Evolutionary conservation across 2,113 vertebrate species (phyloP), one percentile per base, ranked within the genome.

Genomic region (Taxidea taxus): DNA sequence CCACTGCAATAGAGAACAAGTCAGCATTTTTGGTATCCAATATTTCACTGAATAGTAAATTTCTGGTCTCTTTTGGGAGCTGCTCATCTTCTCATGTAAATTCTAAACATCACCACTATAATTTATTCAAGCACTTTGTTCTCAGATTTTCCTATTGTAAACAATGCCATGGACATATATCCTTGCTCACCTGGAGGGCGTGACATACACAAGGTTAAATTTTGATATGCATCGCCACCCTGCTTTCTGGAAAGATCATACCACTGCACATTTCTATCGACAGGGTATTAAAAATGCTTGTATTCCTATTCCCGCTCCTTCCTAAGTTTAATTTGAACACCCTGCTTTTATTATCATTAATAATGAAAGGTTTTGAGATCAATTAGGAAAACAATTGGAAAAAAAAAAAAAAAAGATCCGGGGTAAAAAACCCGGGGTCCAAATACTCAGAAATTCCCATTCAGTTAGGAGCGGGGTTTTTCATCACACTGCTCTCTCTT

Each of bases 321-420:
- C n/a, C 15, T 39, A 92, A 64, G n/a, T 72, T 90, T 87, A 47
- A 47, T 80, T 7, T 85, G 47, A 90, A 85, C 80, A 85, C 14
- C 34, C 37, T 88, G 66, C 31, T 84, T 94, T 97, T 72, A 94
- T 66, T 56, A 70, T 58, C 29, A 47, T 47, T 91, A 95, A 90
- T 62, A 82, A 80, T 68, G n/a, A 87, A 93, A 81, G 10, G 56
- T 42, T 78, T 83, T 49, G 54, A 42, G 37, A 72, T 70, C 29
- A 87, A 56, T 56, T 62, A 87, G 42, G 72, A 81, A 96, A 80
- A 86, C 62, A 70, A 85, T 66, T 25, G 39, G 74, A 49, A 20
- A 66, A 51, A 27, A 80, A 8, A 51, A 51, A 23, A 75, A 47
- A 89, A 89, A 44, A 58, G 9, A 3, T 4, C 16, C 6, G 1